phyloP scores from a whole-genome alignment of 2,113 vertebrate genomes.

The Tamias sibiricus region DNA sequence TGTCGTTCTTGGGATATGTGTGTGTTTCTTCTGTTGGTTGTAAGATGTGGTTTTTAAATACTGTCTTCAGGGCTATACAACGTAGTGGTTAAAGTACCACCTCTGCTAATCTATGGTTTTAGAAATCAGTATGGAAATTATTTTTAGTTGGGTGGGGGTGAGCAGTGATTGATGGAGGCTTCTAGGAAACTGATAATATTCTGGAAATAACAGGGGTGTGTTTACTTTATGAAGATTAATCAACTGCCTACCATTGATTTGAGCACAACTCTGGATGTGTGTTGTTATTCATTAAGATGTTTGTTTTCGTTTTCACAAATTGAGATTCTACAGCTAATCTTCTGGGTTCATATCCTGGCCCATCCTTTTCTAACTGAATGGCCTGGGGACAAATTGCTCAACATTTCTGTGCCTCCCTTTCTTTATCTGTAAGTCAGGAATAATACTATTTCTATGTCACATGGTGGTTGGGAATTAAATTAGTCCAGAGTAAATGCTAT shows the following conservation, averaged over 20 bases:
- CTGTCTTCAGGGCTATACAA: neutral
- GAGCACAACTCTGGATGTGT: neutral
- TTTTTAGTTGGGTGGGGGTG: neutral
- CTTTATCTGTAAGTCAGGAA: neutral
- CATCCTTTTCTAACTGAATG: neutral
- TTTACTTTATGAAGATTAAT: neutral
- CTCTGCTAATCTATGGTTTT: neutral
- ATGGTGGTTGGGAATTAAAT: neutral
- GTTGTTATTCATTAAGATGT: neutral
- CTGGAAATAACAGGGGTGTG: neutral
- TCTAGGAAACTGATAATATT: neutral
- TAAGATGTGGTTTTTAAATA: neutral
- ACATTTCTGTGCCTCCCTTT: neutral
- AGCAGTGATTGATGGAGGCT: neutral
- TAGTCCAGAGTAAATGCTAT: neutral
- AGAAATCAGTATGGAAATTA: neutral
- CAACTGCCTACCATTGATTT: neutral
- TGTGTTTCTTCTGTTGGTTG: neutral
- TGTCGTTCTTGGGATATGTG: neutral
- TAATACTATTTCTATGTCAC: neutral
- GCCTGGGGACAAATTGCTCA: neutral
- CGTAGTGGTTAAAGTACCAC: neutral
- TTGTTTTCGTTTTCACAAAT: neutral
- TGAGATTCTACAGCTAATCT: neutral
- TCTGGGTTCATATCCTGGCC: neutral